These are phyloP conservation scores for Tichodroma muraria DNA, from an alignment of 2,113 vertebrate genomes.

Conservation along the genomic window DNA sequence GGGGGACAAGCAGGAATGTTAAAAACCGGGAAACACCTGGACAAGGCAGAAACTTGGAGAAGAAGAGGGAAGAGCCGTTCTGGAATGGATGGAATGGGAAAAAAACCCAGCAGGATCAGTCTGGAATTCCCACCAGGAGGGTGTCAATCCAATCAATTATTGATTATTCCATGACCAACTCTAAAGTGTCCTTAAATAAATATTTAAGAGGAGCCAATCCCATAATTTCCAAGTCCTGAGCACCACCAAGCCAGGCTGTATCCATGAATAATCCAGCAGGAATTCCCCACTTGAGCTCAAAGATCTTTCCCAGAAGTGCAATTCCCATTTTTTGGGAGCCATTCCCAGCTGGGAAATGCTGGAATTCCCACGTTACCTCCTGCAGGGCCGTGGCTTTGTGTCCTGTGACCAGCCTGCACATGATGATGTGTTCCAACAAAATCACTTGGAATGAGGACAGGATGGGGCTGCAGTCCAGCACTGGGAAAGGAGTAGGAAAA, in stretches of 20 bases:
- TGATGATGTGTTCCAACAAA: conserved; percentile 96
- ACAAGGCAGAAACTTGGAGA: background rate
- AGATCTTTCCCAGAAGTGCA: too few relatives aligned
- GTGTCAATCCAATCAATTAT: rapidly evolving
- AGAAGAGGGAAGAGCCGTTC: background rate
- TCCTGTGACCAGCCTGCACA: conserved; percentile 96
- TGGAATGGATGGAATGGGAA: background rate
- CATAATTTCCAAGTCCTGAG: background rate
- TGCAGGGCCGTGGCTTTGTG: conserved; percentile 97
- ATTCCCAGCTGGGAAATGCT: too few relatives aligned
- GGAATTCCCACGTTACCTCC: conserved; percentile 69
- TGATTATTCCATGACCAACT: background rate
- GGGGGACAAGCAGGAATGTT: background rate
- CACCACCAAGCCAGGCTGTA: rapidly evolving
- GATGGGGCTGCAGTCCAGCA: conserved; percentile 98
- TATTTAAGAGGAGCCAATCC: rapidly evolving
- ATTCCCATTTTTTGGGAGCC: background rate
- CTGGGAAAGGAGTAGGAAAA: conserved; percentile 50
- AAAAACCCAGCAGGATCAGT: background rate
- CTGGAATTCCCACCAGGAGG: background rate
- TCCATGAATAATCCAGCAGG: rapidly evolving
- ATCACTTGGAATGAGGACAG: conserved; percentile 99
- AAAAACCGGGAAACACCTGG: background rate
- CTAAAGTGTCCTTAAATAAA: background rate
- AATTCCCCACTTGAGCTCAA: background rate